Evolutionary conservation across 2,797 vertebrate species (phyloP).

Genomic region (Chanos chanos): DNA sequence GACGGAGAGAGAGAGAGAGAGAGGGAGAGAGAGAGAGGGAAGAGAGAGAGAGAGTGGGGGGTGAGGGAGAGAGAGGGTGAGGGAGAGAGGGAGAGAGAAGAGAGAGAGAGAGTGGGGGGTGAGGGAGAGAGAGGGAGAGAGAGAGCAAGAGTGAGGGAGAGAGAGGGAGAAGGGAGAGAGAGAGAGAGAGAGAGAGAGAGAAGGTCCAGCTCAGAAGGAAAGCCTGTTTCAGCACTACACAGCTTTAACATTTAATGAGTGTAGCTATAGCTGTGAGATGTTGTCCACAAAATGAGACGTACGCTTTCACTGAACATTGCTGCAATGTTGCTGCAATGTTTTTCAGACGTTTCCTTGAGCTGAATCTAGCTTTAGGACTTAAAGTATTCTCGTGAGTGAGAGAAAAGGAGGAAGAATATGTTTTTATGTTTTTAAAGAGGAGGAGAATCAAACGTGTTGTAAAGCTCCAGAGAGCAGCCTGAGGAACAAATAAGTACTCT

Average conservation of each 20-base stretch:
- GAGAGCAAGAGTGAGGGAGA: too few relatives aligned
- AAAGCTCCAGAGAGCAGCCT: too few relatives aligned
- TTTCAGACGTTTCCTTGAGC: not conserved
- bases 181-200: not conserved
- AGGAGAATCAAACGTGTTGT: too few relatives aligned
- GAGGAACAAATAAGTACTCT: too few relatives aligned
- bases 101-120: too few relatives aligned
- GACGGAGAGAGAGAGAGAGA: not conserved
- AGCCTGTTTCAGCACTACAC: too few relatives aligned
- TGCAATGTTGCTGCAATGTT: not conserved
- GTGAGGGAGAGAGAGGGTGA: too few relatives aligned
- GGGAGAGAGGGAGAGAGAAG: too few relatives aligned
- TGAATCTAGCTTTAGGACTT: not conserved
- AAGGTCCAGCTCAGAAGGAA: not conserved
- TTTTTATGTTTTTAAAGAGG: too few relatives aligned
- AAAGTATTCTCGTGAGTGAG: not conserved
- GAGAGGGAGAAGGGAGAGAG: not conserved
- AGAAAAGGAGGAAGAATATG: too few relatives aligned
- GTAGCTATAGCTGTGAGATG: not conserved
- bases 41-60: not conserved
- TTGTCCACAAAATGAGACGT: slow-evolving; percentile 1
- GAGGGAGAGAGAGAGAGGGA: not conserved
- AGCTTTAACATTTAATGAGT: slow-evolving; percentile 35
- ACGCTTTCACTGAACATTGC: not conserved
- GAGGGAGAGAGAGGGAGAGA: not conserved